Evolutionary conservation across 2,888 invertebrate species (phyloP).

Genomic region (Euphydryas editha): DNA sequence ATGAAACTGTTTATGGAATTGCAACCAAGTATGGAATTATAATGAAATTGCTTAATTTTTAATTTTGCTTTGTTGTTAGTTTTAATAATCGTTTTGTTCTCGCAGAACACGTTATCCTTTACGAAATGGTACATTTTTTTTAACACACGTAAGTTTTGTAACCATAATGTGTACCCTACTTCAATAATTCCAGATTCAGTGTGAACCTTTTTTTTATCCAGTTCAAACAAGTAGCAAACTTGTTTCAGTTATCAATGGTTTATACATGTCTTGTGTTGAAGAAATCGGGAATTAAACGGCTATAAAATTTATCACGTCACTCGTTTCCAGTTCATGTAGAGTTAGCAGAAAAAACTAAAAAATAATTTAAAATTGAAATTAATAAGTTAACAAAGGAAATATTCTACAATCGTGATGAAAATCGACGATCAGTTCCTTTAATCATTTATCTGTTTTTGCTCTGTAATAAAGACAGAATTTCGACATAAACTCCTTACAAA

Average conservation of each 20-base stretch:
- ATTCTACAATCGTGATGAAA: not conserved
- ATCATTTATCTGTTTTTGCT: too few species aligned
- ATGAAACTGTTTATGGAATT: constrained; percentile 29
- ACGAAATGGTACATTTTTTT: not conserved
- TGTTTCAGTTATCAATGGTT: constrained; percentile 16
- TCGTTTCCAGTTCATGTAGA: constrained; percentile 21
- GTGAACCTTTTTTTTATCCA: not conserved
- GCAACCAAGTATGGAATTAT: constrained; percentile 32
- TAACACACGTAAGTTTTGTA: not conserved
- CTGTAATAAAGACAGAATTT: too few species aligned
- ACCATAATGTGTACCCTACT: too few species aligned
- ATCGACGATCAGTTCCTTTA: too few species aligned
- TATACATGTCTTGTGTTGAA: constrained; percentile 29
- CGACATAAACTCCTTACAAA: too few species aligned
- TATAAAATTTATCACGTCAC: constrained; percentile 57
- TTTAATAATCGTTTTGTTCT: not conserved
- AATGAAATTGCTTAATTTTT: constrained; percentile 32
- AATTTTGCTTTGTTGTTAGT: constrained; percentile 8
- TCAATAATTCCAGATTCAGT: not conserved
- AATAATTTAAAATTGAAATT: not conserved
- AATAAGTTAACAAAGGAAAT: not conserved
- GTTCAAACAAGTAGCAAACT: constrained; percentile 8
- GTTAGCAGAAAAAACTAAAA: not conserved
- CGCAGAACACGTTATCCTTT: constrained; percentile 9
- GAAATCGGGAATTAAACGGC: constrained; percentile 57